Evolutionary conservation across 2,113 vertebrate genomes (phyloP), one percentile per base, ranked within the genome.

Genomic region (Callocephalon fimbriatum): DNA sequence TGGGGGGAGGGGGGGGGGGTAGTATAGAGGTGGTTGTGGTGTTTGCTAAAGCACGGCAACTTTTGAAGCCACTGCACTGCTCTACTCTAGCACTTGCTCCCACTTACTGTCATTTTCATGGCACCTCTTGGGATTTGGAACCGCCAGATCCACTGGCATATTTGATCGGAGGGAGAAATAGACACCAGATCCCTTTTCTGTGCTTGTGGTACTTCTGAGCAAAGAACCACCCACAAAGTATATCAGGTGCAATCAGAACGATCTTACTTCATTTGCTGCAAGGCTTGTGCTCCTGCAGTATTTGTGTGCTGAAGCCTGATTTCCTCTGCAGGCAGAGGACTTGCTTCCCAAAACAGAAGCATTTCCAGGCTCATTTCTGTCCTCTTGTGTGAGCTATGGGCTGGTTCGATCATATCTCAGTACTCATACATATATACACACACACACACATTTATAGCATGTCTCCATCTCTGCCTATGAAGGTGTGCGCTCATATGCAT

Each of bases 41-140:
- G n/a, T n/a, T n/a, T n/a, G n/a, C n/a, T n/a, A n/a, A n/a, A n/a
- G n/a, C n/a, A n/a, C n/a, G n/a, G n/a, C n/a, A n/a, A n/a, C n/a
- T n/a, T n/a, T n/a, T n/a, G n/a, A n/a, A n/a, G n/a, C 29, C 6
- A 0, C 83, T 51, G 29, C 42, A 2, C 50, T 38, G 63, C 65
- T 80, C 51, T 7, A 4, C 32, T 26, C 25, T 37, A 16, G 38
- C 25, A 1, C 38, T 47, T 35, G 19, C 14, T 42, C 50, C 35
- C 26, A 6, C n/a, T 59, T 8, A 2, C 10, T 32, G 31, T 9
- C 37, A 3, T 37, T 79, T 68, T 3, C 0, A 0, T 40, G 63
- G 62, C 35, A 15, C 18, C 35, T 25, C 38, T 31, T 61, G 45
- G 45, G 40, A 80, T 42, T 18, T 81, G 63, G 13, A 9, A 6